These are phyloP conservation scores for Dinocampus coccinellae DNA, from an alignment of 2,888 invertebrate species.

Conservation along the genomic window DNA sequence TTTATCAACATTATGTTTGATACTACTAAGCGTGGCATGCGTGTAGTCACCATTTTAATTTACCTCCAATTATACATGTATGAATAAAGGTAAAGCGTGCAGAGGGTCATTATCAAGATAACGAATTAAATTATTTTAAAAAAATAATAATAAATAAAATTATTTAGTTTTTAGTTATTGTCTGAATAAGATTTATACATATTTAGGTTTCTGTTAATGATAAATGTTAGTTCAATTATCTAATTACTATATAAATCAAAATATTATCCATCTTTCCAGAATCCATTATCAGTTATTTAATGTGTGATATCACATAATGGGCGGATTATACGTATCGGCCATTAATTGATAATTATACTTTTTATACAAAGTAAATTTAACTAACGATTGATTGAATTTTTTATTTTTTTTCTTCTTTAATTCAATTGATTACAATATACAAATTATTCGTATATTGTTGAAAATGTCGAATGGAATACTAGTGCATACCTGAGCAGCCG, in stretches of 20 bases:
- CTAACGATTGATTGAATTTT: too few species aligned
- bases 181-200: background rate
- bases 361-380: too few species aligned
- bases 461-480: background rate
- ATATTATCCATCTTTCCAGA: slow-evolving; percentile 41
- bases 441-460: background rate
- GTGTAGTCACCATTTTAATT: background rate
- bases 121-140: background rate
- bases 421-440: background rate
- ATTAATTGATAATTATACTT: too few species aligned
- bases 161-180: background rate
- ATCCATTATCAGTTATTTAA: slow-evolving; percentile 39
- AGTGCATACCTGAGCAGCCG: slow-evolving; percentile 65
- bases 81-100: slow-evolving; percentile 36
- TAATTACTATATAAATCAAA: background rate
- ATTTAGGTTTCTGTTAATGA: background rate
- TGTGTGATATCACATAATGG: too few species aligned
- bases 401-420: too few species aligned
- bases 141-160: background rate
- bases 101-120: slow-evolving; percentile 37
- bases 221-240: background rate
- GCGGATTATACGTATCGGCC: too few species aligned
- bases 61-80: background rate
- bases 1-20: background rate
- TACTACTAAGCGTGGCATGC: slow-evolving; percentile 17